Conservation (phyloP, 2,113 vertebrate species). For the Columba livia region DNA sequence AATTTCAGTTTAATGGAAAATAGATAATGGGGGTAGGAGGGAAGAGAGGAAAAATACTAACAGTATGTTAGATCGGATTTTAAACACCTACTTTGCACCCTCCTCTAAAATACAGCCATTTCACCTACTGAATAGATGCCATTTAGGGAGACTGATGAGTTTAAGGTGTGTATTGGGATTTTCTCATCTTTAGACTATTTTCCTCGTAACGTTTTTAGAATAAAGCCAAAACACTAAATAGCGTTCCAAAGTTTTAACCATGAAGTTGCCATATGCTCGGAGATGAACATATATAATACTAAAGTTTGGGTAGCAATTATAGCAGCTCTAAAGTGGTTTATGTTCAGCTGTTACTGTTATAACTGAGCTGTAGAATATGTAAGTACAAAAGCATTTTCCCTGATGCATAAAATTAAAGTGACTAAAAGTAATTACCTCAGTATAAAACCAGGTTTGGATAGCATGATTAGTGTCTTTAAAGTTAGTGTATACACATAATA, state of each 20-base stretch:
- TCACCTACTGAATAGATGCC: background rate
- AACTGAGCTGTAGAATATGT: background rate
- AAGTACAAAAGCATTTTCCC: background rate
- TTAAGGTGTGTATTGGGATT: background rate
- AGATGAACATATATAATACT: background rate
- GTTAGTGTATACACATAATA: background rate
- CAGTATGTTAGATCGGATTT: background rate
- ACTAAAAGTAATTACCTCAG: background rate
- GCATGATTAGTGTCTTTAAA: background rate
- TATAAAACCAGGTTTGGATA: background rate
- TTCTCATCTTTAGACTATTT: background rate
- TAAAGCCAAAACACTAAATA: background rate
- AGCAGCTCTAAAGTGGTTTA: background rate
- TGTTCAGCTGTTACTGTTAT: background rate
- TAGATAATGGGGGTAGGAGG: background rate
- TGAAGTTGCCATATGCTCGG: background rate
- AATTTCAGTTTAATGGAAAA: background rate
- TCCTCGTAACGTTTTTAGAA: background rate
- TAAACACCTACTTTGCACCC: background rate
- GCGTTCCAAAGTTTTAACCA: background rate
- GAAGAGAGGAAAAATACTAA: background rate
- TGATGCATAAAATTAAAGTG: background rate
- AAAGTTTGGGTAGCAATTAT: background rate
- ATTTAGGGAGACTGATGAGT: background rate
- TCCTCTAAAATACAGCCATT: background rate